Percentiles rank a stretch among this genome's conserved stretches.
Evolutionary conservation across 2,888 invertebrate species (phyloP).

Genomic region (Molorchus minor): DNA sequence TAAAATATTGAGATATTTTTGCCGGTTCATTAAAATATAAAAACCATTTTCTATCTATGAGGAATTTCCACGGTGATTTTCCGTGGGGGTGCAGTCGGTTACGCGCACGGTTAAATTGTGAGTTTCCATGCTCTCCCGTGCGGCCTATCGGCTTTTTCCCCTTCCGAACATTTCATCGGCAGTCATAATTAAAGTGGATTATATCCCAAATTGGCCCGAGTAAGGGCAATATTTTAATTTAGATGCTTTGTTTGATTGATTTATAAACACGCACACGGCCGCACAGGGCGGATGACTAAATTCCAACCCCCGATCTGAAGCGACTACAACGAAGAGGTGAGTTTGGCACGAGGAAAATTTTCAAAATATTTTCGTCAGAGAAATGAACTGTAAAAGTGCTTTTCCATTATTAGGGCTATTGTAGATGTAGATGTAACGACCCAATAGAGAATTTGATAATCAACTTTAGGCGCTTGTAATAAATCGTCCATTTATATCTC

Average conservation of each 20-base stretch:
- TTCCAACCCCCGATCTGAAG: slow-evolving; percentile 10
- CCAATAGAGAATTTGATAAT: too few relatives aligned
- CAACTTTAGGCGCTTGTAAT: too few relatives aligned
- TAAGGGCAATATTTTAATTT: slow-evolving; percentile 45
- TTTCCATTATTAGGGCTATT: too few relatives aligned
- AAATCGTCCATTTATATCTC: too few relatives aligned
- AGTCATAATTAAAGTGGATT: slow-evolving; percentile 47
- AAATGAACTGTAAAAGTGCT: too few relatives aligned
- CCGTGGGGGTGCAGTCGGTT: slow-evolving; percentile 11
- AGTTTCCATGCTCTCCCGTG: slow-evolving; percentile 2
- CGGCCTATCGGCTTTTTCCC: slow-evolving; percentile 22
- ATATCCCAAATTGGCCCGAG: slow-evolving; percentile 44
- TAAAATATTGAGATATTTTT: slow-evolving; percentile 2
- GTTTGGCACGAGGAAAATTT: slow-evolving; percentile 1
- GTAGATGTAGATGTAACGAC: too few relatives aligned
- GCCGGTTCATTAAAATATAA: slow-evolving; percentile 18
- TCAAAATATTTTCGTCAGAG: too few relatives aligned
- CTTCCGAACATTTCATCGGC: slow-evolving; percentile 42
- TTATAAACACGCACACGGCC: slow-evolving; percentile 42
- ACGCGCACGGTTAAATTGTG: slow-evolving; percentile 13
- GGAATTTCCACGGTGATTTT: slow-evolving; percentile 18
- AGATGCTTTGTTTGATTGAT: slow-evolving; percentile 45
- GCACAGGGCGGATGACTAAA: slow-evolving; percentile 6
- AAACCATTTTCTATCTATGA: slow-evolving; percentile 12
- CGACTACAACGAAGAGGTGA: not conserved